Base-by-base conservation (phyloP, 1,140 invertebrate genomes). In the Lucilia sericata region DNA sequence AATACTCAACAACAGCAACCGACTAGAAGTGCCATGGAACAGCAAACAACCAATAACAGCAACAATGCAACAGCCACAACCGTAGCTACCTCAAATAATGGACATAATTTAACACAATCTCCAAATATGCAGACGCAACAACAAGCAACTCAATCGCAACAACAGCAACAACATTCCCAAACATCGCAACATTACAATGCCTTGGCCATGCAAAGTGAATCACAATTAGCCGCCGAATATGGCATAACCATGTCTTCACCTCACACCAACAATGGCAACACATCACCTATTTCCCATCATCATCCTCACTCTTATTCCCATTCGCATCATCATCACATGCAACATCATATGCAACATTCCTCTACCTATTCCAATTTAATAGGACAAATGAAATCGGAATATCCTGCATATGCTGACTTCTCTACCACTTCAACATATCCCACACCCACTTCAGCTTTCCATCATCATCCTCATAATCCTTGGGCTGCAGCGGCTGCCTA, bases 171-270 rank as follows among this genome's bases (percentile, higher is more conserved):
- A 83, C 82, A 87, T 78, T 82, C 76, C 2, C 78, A 82, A 19
- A 65, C 34, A 55, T 85, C 47, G 82, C 87, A 86, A 36, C 87
- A 90, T 21, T 90, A 88, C 55, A 87, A 88, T 9, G 87, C 87
- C 0, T 83, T 90, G 19, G 87, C 89, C 19, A 88, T 90, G 87
- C 89, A 90, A 75, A 90, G 87, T 70, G 89, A 90, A 55, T 88
- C 89, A 0, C 89, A 90, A 65, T 51, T 90, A 85, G 88, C 89
- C 14, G 86, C 88, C 10, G 89, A 90, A 51, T 90, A 90, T 9
- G 89, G 89, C 0, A 78, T 90, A 21, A 90, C 88, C 49, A 90
- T 90, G 87, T 87, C 87, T 12, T 76, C 85, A 12, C 76, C 83
- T 8, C 51, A 51, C 42, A 12, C 47, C 5, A 55, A 70, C 30